A percentile compares a stretch with the other conserved stretches of the same genome.
phyloP scores from a whole-genome alignment of 2,797 vertebrate genomes.

The Phrynocephalus guinanensis region DNA sequence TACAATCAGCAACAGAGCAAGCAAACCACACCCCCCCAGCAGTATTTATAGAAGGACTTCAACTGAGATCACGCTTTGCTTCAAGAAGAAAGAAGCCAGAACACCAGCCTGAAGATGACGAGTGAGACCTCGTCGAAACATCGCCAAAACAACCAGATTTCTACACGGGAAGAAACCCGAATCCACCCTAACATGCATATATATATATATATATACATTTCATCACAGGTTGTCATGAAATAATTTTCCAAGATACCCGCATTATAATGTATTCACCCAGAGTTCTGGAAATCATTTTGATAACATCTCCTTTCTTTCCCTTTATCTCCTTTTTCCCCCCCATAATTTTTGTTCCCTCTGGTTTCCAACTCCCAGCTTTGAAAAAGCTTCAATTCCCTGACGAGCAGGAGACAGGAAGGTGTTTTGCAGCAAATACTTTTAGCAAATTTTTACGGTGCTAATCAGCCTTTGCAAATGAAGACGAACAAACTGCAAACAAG shows the following conservation, averaged over 20 bases:
- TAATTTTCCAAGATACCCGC: neutral
- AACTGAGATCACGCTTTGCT: too few relatives aligned
- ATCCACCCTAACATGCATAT: too few relatives aligned
- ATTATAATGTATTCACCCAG: neutral
- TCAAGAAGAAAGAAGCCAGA: too few relatives aligned
- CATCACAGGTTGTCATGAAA: neutral
- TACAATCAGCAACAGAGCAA: too few relatives aligned
- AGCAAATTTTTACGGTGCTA: conserved; percentile 59
- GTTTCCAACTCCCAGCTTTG: conserved; percentile 51
- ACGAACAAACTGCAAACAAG: conserved; percentile 75
- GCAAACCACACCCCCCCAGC: too few relatives aligned
- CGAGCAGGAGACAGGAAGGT: conserved; percentile 45
- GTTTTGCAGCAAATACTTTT: conserved; percentile 51
- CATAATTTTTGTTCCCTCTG: conserved; percentile 37
- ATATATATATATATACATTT: too few relatives aligned
- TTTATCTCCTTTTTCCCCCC: neutral
- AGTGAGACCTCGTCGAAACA: too few relatives aligned
- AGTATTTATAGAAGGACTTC: too few relatives aligned
- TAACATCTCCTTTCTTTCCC: neutral
- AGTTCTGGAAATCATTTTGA: neutral
- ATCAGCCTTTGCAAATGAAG: conserved; percentile 74
- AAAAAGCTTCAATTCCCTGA: conserved; percentile 51
- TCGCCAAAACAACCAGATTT: too few relatives aligned
- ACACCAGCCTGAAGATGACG: too few relatives aligned
- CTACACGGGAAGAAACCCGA: too few relatives aligned